Evolutionary conservation across 2,888 invertebrate genomes (phyloP).

Genomic region (Nasonovia ribisnigri): DNA sequence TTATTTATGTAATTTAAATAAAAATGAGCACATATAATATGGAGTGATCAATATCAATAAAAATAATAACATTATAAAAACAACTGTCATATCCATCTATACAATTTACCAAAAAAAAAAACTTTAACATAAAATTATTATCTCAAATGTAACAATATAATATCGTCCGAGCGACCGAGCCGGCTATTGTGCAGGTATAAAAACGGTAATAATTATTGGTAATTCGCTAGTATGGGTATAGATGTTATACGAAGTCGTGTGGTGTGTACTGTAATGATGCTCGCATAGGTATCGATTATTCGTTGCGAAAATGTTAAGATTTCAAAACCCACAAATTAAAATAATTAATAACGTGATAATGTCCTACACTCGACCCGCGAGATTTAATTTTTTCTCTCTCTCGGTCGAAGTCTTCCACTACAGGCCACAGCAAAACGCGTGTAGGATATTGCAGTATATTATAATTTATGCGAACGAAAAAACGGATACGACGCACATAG

Average conservation of each 20-base stretch:
- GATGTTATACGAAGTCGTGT: too few species aligned
- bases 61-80: not conserved
- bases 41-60: not conserved
- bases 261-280: too few species aligned
- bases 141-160: too few species aligned
- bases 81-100: not conserved
- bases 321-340: not conserved
- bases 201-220: too few species aligned
- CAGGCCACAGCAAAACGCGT: not conserved
- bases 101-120: not conserved
- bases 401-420: not conserved
- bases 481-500: not conserved
- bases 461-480: not conserved
- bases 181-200: too few species aligned
- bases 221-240: too few species aligned
- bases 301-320: not conserved
- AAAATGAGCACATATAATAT: not conserved
- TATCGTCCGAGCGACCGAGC: too few species aligned
- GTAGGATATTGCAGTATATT: not conserved
- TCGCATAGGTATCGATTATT: not conserved
- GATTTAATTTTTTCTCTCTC: not conserved
- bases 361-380: not conserved
- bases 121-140: not conserved
- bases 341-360: not conserved
- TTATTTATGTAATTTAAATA: too few species aligned